Percentiles rank a stretch among this genome's conserved stretches.
Evolutionary conservation across 2,113 vertebrate genomes (phyloP).

Genomic region (Percina caprodes): DNA sequence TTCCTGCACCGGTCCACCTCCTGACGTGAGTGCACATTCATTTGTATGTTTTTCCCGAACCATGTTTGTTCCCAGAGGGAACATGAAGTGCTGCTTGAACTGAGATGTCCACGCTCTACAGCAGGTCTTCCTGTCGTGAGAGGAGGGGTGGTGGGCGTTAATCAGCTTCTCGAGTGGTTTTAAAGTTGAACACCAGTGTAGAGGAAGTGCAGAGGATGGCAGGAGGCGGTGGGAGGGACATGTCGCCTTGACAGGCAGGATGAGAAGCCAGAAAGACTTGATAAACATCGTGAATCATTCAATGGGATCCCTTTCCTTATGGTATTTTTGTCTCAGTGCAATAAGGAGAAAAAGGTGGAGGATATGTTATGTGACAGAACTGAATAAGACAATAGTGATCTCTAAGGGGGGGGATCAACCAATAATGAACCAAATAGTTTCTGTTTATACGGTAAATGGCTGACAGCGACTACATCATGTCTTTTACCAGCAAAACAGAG

Average conservation of each 20-base stretch:
- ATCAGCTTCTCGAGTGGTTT: slow-evolving; percentile 1
- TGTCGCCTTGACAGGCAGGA: slow-evolving; percentile 7
- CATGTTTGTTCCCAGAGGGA: slow-evolving; percentile 6
- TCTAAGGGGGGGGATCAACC: no score
- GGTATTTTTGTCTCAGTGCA: slow-evolving; percentile 19
- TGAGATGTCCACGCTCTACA: neutral
- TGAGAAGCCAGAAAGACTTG: neutral
- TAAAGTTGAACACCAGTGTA: neutral
- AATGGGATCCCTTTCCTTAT: slow-evolving; percentile 3
- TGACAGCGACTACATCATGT: no score
- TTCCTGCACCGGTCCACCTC: slow-evolving; percentile 4
- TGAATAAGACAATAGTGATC: neutral
- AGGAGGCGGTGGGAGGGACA: neutral
- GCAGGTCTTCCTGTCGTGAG: slow-evolving; percentile 48
- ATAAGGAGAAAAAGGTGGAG: neutral
- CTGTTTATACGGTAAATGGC: no score
- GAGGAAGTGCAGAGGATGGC: slow-evolving; percentile 18
- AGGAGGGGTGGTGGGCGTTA: neutral
- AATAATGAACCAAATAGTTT: no score
- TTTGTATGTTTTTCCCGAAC: neutral
- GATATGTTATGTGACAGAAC: neutral
- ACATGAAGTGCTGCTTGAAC: slow-evolving; percentile 31
- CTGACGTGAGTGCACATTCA: slow-evolving; percentile 2
- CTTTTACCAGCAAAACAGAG: no score
- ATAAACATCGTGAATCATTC: slow-evolving; percentile 39